Base-by-base conservation (phyloP, 1,140 invertebrate species). In the Ptiloglossa arizonensis region DNA sequence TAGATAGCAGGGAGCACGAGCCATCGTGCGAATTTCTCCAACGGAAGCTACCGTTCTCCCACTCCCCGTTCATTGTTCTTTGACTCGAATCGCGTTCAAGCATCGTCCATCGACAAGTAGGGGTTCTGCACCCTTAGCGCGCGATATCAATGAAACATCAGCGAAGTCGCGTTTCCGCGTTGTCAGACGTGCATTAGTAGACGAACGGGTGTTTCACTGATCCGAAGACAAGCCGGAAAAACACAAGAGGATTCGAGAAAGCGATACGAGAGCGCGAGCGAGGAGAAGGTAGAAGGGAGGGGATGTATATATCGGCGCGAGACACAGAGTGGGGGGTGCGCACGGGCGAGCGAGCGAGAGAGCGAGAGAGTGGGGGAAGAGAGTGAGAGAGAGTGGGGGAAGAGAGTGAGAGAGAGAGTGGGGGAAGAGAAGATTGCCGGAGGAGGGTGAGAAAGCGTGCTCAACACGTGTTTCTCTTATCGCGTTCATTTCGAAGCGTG, bases 401-500 rank as follows among this genome's bases (percentile, higher is more conserved):
- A n/a, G n/a, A n/a, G n/a, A n/a, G 68, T 38, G 60, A 70, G 69
- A 77, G 41, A 56, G 32, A 70, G 57, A 44, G 46, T 60, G 50
- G 27, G 57, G 15, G 44, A 63, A 71, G 62, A 59, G 70, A 35
- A n/a, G 64, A 41, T 52, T 54, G 54, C 66, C n/a, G 38, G 60
- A 41, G 35, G 80, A 72, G 79, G 76, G 62, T 63, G 82, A 86
- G 80, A 80, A 75, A 87, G 84, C 87, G 86, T 88, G 90, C 86
- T 91, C 90, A 90, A 91, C 89, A 89, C 89, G 90, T 90, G 88
- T 89, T 90, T 90, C 87, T 81, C 87, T 90, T 91, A 90, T 91
- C 90, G 86, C 84, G 81, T 88, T 89, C 82, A 88, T 88, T 88
- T 85, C 78, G 79, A 81, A 86, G 69, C 63, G 56, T 57, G 82